phyloP scores from a whole-genome alignment of 2,797 vertebrate species.

The Moxostoma hubbsi region DNA sequence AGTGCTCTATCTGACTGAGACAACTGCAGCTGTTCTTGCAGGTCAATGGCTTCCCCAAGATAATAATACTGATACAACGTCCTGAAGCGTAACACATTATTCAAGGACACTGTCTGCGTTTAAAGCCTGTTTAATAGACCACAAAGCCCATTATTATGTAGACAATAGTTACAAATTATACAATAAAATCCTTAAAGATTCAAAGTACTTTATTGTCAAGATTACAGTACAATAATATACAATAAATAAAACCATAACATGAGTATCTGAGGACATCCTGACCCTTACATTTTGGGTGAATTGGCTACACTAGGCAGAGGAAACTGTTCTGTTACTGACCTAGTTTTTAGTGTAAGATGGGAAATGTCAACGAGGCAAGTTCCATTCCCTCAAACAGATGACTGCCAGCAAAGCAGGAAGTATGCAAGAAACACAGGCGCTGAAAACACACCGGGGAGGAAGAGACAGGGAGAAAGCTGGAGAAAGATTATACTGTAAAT shows the following conservation, averaged over 20 bases:
- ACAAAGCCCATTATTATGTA: neutral
- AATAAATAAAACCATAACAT: neutral
- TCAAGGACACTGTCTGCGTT: neutral
- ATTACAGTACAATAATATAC: neutral
- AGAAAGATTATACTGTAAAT: neutral
- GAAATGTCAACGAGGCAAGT: conserved; percentile 65
- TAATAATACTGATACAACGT: conserved; percentile 26
- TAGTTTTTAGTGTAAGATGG: conserved; percentile 61
- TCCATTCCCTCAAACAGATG: conserved; percentile 65
- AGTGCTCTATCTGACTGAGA: conserved; percentile 65
- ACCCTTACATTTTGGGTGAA: conserved; percentile 7
- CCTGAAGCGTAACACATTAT: conserved; percentile 11
- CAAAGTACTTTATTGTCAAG: neutral
- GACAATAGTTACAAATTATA: neutral
- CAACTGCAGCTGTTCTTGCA: conserved; percentile 67
- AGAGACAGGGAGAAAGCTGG: neutral
- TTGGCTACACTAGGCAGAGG: conserved; percentile 20
- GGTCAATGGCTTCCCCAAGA: conserved; percentile 42
- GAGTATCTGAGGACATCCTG: conserved; percentile 3
- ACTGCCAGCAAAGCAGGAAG: conserved; percentile 71
- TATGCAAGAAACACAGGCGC: conserved; percentile 68
- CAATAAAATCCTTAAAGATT: conserved; percentile 13
- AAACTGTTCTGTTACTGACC: conserved; percentile 59
- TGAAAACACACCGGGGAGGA: conserved; percentile 60
- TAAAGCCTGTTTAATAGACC: neutral